Percentiles rank a stretch among this genome's conserved stretches.
These are phyloP conservation scores for Rallus crepitans DNA, from an alignment of 2,797 vertebrate species.

Conservation along the genomic window DNA sequence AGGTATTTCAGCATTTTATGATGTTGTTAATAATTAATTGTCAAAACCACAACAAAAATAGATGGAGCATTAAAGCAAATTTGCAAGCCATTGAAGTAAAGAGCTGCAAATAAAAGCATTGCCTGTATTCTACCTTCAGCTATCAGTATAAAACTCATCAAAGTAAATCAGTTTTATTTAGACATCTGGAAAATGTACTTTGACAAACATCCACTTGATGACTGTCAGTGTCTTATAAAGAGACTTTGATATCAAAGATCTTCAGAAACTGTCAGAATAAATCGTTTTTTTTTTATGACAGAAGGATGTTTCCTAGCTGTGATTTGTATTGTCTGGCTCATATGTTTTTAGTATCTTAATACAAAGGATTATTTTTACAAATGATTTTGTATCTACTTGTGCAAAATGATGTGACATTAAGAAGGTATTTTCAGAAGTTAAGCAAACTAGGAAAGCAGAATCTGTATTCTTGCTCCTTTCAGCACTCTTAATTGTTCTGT, in stretches of 20 bases:
- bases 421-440: not conserved
- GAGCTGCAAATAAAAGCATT: slow-evolving; percentile 48
- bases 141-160: slow-evolving; percentile 71
- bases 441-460: not conserved
- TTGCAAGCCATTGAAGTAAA: slow-evolving; percentile 45
- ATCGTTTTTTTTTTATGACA: slow-evolving; percentile 62
- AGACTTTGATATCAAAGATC: slow-evolving; percentile 75
- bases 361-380: slow-evolving; percentile 67
- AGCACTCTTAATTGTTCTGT: slow-evolving; percentile 28
- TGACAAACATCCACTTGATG: slow-evolving; percentile 75
- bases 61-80: slow-evolving; percentile 44
- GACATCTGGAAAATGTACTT: slow-evolving; percentile 77
- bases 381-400: slow-evolving; percentile 57
- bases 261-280: slow-evolving; percentile 70
- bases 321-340: slow-evolving; percentile 70
- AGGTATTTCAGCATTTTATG: not conserved
- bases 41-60: slow-evolving; percentile 35
- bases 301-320: slow-evolving; percentile 47
- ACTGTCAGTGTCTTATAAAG: slow-evolving; percentile 73
- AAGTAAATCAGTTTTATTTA: slow-evolving; percentile 76
- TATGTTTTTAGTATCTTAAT: slow-evolving; percentile 63
- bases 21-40: slow-evolving; percentile 50
- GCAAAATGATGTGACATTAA: slow-evolving; percentile 39
- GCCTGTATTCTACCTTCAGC: slow-evolving; percentile 33
- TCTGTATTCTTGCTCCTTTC: slow-evolving; percentile 10